A percentile compares a stretch with the other conserved stretches of the same genome.
These are phyloP conservation scores for Siniperca obscura DNA, from an alignment of 2,797 vertebrate genomes.

Conservation along the genomic window DNA sequence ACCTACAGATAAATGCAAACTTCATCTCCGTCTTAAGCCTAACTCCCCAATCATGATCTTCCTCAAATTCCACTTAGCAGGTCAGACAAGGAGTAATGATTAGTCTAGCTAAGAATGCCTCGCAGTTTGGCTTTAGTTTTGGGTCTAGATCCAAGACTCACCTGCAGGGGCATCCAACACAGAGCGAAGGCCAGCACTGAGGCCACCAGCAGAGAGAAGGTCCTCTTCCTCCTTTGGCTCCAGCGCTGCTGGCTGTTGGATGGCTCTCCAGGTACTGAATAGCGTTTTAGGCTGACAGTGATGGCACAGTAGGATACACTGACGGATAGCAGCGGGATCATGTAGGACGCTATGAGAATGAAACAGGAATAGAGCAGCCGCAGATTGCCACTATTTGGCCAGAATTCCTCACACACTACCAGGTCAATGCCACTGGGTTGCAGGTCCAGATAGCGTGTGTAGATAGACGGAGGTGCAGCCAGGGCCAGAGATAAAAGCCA, in stretches of 20 bases:
- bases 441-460: constrained; percentile 84
- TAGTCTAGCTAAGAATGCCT: not conserved
- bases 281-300: constrained; percentile 79
- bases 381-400: constrained; percentile 79
- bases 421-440: constrained; percentile 81
- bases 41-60: constrained; percentile 3
- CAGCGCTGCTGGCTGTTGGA: constrained; percentile 78
- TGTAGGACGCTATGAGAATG: constrained; percentile 81
- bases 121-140: not conserved
- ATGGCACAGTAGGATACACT: constrained; percentile 87
- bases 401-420: constrained; percentile 88
- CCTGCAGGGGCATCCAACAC: constrained; percentile 87
- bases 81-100: not conserved
- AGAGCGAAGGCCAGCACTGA: constrained; percentile 86
- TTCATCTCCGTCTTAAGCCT: not conserved
- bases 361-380: constrained; percentile 85
- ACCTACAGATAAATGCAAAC: not conserved
- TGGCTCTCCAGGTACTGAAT: constrained; percentile 80
- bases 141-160: constrained; percentile 37
- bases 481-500: constrained; percentile 85
- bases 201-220: constrained; percentile 84
- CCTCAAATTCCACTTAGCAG: not conserved
- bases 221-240: constrained; percentile 83
- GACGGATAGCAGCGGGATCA: constrained; percentile 86
- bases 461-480: constrained; percentile 82